Conservation (phyloP, 2,888 invertebrate genomes). For the Quadriops clusia region DNA sequence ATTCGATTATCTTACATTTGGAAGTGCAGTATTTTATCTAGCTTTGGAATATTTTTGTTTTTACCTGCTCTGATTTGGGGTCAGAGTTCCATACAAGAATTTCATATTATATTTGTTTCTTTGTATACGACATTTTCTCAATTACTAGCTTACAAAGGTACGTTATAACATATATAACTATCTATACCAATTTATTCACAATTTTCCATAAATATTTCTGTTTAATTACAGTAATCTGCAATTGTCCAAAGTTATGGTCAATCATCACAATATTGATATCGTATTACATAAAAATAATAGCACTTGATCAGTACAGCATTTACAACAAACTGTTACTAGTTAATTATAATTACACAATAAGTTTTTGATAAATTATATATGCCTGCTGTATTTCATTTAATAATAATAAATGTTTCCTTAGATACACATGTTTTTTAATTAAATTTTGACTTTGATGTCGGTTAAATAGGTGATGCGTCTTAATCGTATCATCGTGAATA, state of each 20-base stretch:
- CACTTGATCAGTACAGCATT: too few relatives aligned
- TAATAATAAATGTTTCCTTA: too few relatives aligned
- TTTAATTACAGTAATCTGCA: conserved; percentile 43
- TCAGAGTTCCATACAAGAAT: conserved; percentile 25
- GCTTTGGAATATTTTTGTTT: conserved; percentile 46
- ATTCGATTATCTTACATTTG: conserved; percentile 33
- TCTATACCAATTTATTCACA: too few relatives aligned
- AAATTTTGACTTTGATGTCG: too few relatives aligned
- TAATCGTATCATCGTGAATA: too few relatives aligned
- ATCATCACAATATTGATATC: conserved; percentile 23
- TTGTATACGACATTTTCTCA: conserved; percentile 53
- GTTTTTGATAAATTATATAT: too few relatives aligned
- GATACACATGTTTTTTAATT: too few relatives aligned
- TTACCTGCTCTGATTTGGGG: conserved; percentile 57
- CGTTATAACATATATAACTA: conserved; percentile 7
- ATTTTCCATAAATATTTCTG: conserved; percentile 3
- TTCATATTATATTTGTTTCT: conserved; percentile 49
- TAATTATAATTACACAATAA: too few relatives aligned
- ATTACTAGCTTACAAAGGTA: conserved; percentile 53
- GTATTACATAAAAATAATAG: too few relatives aligned
- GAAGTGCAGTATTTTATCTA: conserved; percentile 49
- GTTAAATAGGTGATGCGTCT: too few relatives aligned
- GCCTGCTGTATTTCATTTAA: too few relatives aligned
- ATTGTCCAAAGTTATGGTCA: conserved; percentile 38
- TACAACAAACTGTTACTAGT: too few relatives aligned